These are phyloP conservation scores for Poicephalus meyeri DNA, from an alignment of 2,113 vertebrate genomes.

Conservation along the genomic window DNA sequence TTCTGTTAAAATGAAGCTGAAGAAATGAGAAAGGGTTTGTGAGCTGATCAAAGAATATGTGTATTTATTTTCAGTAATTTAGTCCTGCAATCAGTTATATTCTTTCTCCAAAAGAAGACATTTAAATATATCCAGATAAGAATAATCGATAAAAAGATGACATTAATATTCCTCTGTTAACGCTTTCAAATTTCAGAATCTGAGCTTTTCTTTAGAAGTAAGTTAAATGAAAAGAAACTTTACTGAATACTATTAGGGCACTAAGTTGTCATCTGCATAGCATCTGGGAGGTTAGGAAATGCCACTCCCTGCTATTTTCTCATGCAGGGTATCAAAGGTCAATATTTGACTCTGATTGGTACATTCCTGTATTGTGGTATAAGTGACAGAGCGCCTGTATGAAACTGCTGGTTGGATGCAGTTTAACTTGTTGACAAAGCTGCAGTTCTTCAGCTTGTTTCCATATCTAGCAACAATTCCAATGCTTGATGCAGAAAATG, in stretches of 20 bases:
- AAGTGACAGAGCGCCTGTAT: background rate
- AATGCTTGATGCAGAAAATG: constrained; percentile 31
- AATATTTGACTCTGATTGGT: background rate
- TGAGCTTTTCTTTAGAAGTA: background rate
- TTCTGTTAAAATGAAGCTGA: background rate
- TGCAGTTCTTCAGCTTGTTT: background rate
- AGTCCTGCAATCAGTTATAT: background rate
- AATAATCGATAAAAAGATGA: background rate
- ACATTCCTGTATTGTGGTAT: background rate
- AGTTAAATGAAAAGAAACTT: background rate
- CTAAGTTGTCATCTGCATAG: background rate
- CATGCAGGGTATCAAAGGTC: background rate
- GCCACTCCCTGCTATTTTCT: background rate
- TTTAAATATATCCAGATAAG: background rate
- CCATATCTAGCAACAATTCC: background rate
- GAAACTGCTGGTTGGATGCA: background rate
- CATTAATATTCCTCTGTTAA: background rate
- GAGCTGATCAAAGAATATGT: background rate
- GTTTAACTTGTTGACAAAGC: background rate
- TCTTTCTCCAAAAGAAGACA: background rate
- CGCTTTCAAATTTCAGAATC: background rate
- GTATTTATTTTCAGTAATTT: background rate
- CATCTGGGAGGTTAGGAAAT: background rate
- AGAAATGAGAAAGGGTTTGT: background rate
- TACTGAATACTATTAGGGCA: background rate